These are phyloP conservation scores for Myanophis thanlyinensis DNA, from an alignment of 2,113 vertebrate species.

Conservation along the genomic window DNA sequence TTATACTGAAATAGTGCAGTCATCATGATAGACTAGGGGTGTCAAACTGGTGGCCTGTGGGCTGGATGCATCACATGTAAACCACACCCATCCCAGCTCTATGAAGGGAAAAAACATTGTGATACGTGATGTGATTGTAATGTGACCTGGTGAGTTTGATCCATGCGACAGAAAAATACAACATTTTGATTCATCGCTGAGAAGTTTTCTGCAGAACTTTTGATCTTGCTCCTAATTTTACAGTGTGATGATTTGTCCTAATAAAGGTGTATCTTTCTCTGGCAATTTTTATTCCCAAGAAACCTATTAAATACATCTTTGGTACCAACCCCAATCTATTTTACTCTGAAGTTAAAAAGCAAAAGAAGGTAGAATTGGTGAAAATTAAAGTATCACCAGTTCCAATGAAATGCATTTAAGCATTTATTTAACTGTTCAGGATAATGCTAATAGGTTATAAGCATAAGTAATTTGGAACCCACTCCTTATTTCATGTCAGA, in stretches of 20 bases:
- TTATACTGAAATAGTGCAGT: neutral
- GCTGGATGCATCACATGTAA: no score
- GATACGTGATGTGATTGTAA: no score
- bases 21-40: neutral
- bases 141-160: no score
- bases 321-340: neutral
- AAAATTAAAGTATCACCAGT: neutral
- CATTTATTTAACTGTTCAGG: neutral
- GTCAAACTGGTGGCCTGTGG: no score
- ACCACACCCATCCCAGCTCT: no score
- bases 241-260: neutral
- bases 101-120: no score
- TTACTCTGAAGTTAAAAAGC: neutral
- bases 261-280: neutral
- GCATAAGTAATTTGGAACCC: neutral
- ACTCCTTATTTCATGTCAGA: slow-evolving; percentile 11
- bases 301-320: neutral
- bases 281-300: neutral
- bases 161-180: no score
- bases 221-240: neutral
- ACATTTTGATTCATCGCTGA: neutral
- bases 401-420: neutral
- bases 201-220: neutral
- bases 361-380: neutral
- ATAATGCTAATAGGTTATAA: neutral